Evolutionary conservation across 1,140 invertebrate species (phyloP).

Genomic region (Luehdorfia chinensis): DNA sequence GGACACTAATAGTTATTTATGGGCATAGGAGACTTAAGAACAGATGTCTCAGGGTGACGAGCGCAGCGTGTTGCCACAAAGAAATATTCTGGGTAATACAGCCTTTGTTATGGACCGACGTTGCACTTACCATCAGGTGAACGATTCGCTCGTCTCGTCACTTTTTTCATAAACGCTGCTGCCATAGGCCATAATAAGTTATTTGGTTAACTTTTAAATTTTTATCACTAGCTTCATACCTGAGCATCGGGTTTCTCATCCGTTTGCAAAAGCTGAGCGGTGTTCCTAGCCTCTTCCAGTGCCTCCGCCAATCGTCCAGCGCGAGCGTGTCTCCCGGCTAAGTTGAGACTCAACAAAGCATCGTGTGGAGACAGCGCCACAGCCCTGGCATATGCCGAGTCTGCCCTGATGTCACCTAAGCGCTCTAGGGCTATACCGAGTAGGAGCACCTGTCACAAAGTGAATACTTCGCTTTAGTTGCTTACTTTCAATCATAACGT

Average conservation of each 20-base stretch:
- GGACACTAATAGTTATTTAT: too few species aligned
- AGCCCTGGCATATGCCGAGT: slow-evolving; percentile 53
- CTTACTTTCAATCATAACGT: too few species aligned
- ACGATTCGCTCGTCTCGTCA: too few species aligned
- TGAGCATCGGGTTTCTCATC: slow-evolving; percentile 46
- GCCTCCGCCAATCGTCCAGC: slow-evolving; percentile 40
- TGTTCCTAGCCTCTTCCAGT: slow-evolving; percentile 34
- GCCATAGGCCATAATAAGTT: too few species aligned
- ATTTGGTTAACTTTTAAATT: background rate
- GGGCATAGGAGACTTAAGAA: too few species aligned
- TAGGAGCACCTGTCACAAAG: slow-evolving; percentile 48
- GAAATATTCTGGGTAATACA: too few species aligned
- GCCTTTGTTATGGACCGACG: too few species aligned
- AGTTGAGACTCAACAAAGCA: slow-evolving; percentile 48
- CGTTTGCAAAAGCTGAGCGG: slow-evolving; percentile 32
- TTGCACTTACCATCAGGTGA: too few species aligned
- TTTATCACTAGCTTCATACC: slow-evolving; percentile 33
- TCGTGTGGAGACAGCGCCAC: slow-evolving; percentile 38
- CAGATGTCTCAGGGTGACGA: too few species aligned
- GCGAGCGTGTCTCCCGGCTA: slow-evolving; percentile 51
- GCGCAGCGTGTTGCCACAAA: too few species aligned
- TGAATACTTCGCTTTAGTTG: background rate
- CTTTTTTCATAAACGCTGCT: too few species aligned
- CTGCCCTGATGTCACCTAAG: slow-evolving; percentile 51
- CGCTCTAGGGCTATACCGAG: slow-evolving; percentile 60